phyloP scores from a whole-genome alignment of 2,113 vertebrate species.

The Mustelus asterias region DNA sequence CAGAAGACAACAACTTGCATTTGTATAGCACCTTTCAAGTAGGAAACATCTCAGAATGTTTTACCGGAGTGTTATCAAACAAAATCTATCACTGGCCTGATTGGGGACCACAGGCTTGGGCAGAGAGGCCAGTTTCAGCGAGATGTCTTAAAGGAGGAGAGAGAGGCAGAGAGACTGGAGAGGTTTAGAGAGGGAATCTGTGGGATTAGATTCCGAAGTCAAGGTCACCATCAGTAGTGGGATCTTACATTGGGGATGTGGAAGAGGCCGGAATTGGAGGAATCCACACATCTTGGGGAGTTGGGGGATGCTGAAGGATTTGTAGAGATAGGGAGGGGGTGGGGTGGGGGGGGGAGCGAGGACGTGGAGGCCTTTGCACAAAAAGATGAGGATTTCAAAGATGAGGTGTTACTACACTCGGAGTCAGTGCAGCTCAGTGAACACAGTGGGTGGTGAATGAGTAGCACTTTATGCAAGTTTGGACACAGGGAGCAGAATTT shows the following conservation, averaged over 20 bases:
- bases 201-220: neutral
- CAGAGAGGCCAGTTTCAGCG: neutral
- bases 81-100: neutral
- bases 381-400: too few relatives aligned
- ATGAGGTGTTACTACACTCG: too few relatives aligned
- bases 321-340: too few relatives aligned
- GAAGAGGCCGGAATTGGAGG: neutral
- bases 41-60: neutral
- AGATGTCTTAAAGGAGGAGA: neutral
- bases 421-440: too few relatives aligned
- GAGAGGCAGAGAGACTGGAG: neutral
- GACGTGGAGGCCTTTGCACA: too few relatives aligned
- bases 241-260: neutral
- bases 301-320: neutral
- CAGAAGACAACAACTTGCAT: neutral
- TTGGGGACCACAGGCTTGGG: neutral
- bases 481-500: neutral
- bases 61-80: neutral
- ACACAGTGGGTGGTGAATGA: neutral
- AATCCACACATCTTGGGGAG: neutral
- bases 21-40: neutral
- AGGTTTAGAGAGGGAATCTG: neutral
- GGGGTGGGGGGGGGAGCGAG: too few relatives aligned
- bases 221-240: too few relatives aligned
- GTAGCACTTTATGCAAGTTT: neutral